Base-by-base conservation (phyloP, 2,888 invertebrate species). In the Heliconius cydno region DNA sequence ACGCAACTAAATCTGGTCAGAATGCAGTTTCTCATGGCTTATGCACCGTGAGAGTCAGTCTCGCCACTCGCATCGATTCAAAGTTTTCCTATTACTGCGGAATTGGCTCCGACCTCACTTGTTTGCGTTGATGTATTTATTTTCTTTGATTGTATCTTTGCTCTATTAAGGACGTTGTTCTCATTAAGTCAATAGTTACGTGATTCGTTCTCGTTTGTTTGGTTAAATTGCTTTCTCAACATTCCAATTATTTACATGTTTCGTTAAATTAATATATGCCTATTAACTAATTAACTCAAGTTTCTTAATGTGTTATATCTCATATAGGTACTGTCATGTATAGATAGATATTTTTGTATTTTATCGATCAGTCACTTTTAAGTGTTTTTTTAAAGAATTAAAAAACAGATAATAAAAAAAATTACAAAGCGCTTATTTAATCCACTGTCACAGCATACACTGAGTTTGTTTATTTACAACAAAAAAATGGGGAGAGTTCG, bases 401-500 rank as follows among this genome's bases (percentile, higher is more conserved):
- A n/a, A 66, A 52, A 41, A 46, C 13, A 1, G 13, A 34, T 41
- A 38, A 34, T 13, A 71, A 9, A 3, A 74, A 9, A 22, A 28
- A 34, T 75, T 77, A 80, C 80, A 83, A 82, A 80, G 81, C 28
- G 79, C 65, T 82, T 77, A 78, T 38, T 66, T 68, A 80, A 73
- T 79, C 76, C 28, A 52, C 57, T 65, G 65, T 60, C 65, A 70
- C 85, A 85, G 85, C 85, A 86, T 85, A 84, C 41, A n/a, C 88
- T 86, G 88, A 87, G 88, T 89, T 89, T 89, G 90, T 91, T 91
- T 87, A 90, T 92, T 91, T 89, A 90, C 86, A 88, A 89, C 87
- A 88, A 89, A 88, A 89, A 89, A 88, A 52, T 19, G 88, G 88
- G 3, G 87, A 88, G 88, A 89, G 90, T 89, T 86, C 85, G 88